phyloP scores from a whole-genome alignment of 2,888 invertebrate species.

The Phyllotreta striolata region DNA sequence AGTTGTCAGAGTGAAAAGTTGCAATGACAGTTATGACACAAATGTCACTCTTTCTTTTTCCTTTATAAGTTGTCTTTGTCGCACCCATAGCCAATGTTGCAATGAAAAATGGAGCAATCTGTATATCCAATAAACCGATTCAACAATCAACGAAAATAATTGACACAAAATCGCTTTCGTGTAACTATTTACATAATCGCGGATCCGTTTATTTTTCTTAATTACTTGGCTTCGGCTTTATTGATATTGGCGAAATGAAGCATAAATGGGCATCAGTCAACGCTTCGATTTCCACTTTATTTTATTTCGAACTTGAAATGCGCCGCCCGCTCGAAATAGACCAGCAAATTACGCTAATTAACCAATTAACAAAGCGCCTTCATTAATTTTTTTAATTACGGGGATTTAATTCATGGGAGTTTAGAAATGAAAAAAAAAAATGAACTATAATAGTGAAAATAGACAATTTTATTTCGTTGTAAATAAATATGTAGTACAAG shows the following conservation, averaged over 20 bases:
- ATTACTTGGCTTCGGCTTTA: conserved; percentile 38
- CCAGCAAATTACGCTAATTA: too few species aligned
- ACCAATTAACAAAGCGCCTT: too few species aligned
- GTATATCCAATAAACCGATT: too few species aligned
- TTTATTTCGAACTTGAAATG: conserved; percentile 34
- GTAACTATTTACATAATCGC: conserved; percentile 35
- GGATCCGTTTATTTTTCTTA: conserved; percentile 35
- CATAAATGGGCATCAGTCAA: conserved; percentile 40
- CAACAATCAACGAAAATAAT: conserved; percentile 31
- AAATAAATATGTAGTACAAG: conserved; percentile 35
- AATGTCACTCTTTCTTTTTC: too few species aligned
- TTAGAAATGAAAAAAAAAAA: conserved; percentile 6
- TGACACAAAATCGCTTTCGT: conserved; percentile 33
- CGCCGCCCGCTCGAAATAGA: background rate
- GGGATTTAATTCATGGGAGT: too few species aligned
- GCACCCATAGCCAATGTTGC: too few species aligned
- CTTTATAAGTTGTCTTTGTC: too few species aligned
- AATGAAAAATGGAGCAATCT: too few species aligned
- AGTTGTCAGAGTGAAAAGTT: too few species aligned
- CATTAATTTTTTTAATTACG: too few species aligned
- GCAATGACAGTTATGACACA: too few species aligned
- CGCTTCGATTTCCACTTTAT: conserved; percentile 26
- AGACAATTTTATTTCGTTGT: conserved; percentile 36
- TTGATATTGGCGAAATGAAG: conserved; percentile 43
- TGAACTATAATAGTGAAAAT: conserved; percentile 29